Base-by-base conservation (phyloP, 2,888 invertebrate species). In the Anorthoa munda region DNA sequence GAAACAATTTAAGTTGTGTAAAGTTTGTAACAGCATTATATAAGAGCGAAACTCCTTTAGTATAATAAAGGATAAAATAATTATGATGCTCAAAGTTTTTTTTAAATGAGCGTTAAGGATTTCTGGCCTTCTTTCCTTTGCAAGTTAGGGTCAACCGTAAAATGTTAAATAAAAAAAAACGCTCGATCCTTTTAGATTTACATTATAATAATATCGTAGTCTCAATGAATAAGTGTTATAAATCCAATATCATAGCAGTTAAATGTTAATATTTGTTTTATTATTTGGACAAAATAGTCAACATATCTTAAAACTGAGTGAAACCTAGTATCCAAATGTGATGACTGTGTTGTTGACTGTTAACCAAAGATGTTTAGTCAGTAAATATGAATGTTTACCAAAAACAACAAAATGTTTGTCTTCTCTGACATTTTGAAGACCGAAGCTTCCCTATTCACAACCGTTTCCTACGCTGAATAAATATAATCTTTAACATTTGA, bases 161-260 rank as follows among this genome's bases (percentile, higher is more conserved):
- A 46, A 26, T 7, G n/a, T 39, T 50, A 60, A 53, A n/a, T 23
- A 11, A 12, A 31, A 72, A 59, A 65, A 63, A 64, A 48, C 59
- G 63, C 58, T 51, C 26, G 0, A 68, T 56, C 50, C 69, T 66
- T 69, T 66, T 63, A 80, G 63, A 53, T 68, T 69, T 63, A 66
- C 18, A 63, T 64, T 55, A 70, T 59, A 77, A 73, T 53, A 64
- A 46, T 65, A 77, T 59, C 48, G 66, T 84, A 82, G 82, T 67
- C 45, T 72, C 69, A 72, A 64, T 66, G 26, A 67, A 72, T 84
- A 81, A 81, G 81, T 81, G 75, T 82, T 74, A 77, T 64, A 61
- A 71, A 66, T 68, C n/a, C 55, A 79, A 70, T 81, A 79, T 68
- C 75, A 75, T 79, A 83, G 50, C 4, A 26, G 31, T 70, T 59